Percentiles rank a stretch among this genome's conserved stretches.
Evolutionary conservation across 1,140 invertebrate genomes (phyloP).

Genomic region (Gonatopus flavifemur): DNA sequence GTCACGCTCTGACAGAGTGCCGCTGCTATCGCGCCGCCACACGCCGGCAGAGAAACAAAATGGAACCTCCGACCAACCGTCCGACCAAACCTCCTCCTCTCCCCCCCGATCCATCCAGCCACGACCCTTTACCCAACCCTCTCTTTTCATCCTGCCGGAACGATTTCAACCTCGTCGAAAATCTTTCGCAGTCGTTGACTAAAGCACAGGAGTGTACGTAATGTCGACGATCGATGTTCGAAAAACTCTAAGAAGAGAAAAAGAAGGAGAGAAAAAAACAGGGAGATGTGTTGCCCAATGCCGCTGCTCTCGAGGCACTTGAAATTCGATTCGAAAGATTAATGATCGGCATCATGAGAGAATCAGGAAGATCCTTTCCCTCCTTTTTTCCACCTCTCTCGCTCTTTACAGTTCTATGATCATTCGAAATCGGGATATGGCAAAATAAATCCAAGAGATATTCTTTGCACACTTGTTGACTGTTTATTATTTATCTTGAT

Average conservation of each 20-base stretch:
- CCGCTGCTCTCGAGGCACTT: conserved; percentile 33
- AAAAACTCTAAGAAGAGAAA: neutral
- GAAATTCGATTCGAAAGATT: conserved; percentile 38
- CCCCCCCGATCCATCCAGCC: conserved; percentile 19
- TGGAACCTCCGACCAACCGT: conserved; percentile 53
- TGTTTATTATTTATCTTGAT: too few species aligned
- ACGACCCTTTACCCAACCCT: conserved; percentile 10
- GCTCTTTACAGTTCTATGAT: too few species aligned
- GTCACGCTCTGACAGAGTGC: conserved; percentile 62
- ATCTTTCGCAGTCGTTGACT: conserved; percentile 11
- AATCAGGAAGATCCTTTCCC: conserved; percentile 22
- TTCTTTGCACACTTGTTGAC: too few species aligned
- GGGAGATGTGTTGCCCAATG: too few species aligned
- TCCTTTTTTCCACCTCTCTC: conserved; percentile 17
- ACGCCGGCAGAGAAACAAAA: conserved; percentile 62
- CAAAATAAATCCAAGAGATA: too few species aligned
- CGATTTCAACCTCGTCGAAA: conserved; percentile 23
- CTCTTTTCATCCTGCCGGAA: conserved; percentile 7
- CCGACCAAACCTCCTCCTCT: conserved; percentile 26
- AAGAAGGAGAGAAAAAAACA: neutral
- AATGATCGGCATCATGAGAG: conserved; percentile 24
- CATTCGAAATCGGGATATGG: too few species aligned
- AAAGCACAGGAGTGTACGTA: neutral
- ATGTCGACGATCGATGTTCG: neutral
- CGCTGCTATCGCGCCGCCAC: conserved; percentile 60